Base-by-base conservation (phyloP, 2,888 invertebrate genomes). In the Apamea monoglypha region DNA sequence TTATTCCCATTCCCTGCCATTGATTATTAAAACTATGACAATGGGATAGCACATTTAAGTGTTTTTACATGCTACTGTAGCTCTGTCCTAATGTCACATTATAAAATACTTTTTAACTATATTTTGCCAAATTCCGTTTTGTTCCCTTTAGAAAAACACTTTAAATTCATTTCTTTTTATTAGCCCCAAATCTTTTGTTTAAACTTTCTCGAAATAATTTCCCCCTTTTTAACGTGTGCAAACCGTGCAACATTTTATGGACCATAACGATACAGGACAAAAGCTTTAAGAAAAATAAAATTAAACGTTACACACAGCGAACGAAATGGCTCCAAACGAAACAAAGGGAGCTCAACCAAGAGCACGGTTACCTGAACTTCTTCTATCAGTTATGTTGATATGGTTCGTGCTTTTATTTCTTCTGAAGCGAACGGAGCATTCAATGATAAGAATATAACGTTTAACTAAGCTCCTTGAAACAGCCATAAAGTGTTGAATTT, bases 1-100 rank as follows among this genome's bases (percentile, higher is more conserved):
- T 89, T 88, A 89, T 91, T 91, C 89, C 91, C 88, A 90, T 88
- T 89, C 82, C 78, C 77, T 86, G 79, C 56, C 80, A 89, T 89
- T 87, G 88, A 88, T 87, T 90, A 83, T 81, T 82, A 78, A 72
- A 78, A 82, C 64, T 79, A 69, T 83, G 74, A 78, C 74, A 73
- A 14, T 71, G 32, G 72, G 32, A 61, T 64, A 80, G 59, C 50
- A 14, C 47, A 83, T 66, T 32, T 1, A 79, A 74, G 21, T 78
- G 32, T 64, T 71, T n/a, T 12, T 44, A 63, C n/a, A 47, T 61
- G 44, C 73, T 50, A 16, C 56, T 36, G 1, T 36, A 71, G 21
- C 8, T n/a, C 25, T 18, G 16, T 7, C 10, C 7, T 66, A n/a
- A 59, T 53, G 16, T 44, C 14, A 21, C 12, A 47, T 21, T 32